A percentile compares a stretch with the other conserved stretches of the same genome.
These are phyloP conservation scores for Acleris sparsana DNA, from an alignment of 2,888 invertebrate species.

Conservation along the genomic window DNA sequence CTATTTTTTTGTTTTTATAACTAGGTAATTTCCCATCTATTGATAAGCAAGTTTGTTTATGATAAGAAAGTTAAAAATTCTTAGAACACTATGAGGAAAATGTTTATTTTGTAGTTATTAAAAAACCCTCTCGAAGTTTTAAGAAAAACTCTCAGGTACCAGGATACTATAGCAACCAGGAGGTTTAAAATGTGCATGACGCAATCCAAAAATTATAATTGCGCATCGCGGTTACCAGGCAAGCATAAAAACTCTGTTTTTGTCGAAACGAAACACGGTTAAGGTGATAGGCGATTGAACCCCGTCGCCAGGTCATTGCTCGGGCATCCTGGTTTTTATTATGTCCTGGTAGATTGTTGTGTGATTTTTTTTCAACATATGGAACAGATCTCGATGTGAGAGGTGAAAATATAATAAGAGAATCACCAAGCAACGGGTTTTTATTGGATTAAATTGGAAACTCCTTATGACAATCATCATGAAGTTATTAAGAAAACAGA, in stretches of 20 bases:
- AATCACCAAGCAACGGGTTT: too few species aligned
- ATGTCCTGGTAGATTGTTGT: constrained; percentile 16
- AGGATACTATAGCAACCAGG: constrained; percentile 15
- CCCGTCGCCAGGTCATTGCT: constrained; percentile 22
- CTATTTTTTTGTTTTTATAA: neutral
- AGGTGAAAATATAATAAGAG: too few species aligned
- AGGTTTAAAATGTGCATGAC: constrained; percentile 2
- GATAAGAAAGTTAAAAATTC: too few species aligned
- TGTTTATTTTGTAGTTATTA: too few species aligned
- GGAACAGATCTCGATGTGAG: too few species aligned
- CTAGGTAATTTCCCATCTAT: neutral
- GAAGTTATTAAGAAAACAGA: too few species aligned
- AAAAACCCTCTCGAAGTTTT: neutral
- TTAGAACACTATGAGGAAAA: too few species aligned
- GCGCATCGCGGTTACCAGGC: constrained; percentile 30
- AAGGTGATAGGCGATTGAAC: constrained; percentile 35
- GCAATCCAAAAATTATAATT: constrained; percentile 16
- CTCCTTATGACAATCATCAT: too few species aligned
- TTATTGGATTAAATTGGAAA: too few species aligned
- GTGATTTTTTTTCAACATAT: neutral
- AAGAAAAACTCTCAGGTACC: constrained; percentile 17
- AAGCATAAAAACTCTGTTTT: constrained; percentile 28
- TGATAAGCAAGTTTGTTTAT: too few species aligned
- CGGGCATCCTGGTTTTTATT: constrained; percentile 33
- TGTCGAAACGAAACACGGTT: constrained; percentile 30